Evolutionary conservation across 1,140 invertebrate species (phyloP).

Genomic region (honey bee (Apis mellifera)): Amel_HAv3.1 CM009941.2:6917001-6917500

Average conservation of each 20-base stretch:
- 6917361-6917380: background rate
- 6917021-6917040: no score
- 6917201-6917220: background rate
- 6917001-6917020: background rate
- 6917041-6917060: no score
- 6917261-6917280: background rate
- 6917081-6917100: background rate
- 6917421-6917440: background rate
- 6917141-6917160: background rate
- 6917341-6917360: background rate
- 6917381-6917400: background rate
- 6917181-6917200: background rate
- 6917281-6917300: background rate
- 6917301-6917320: background rate
- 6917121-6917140: no score
- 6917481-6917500: background rate
- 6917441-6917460: background rate
- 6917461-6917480: background rate
- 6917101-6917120: no score
- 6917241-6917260: background rate
- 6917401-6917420: background rate
- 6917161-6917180: background rate
- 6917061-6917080: no score
- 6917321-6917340: background rate
- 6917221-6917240: background rate